Base-by-base conservation (phyloP, 35 echinoderm and acorn worm species). In the Diadema setosum region DNA sequence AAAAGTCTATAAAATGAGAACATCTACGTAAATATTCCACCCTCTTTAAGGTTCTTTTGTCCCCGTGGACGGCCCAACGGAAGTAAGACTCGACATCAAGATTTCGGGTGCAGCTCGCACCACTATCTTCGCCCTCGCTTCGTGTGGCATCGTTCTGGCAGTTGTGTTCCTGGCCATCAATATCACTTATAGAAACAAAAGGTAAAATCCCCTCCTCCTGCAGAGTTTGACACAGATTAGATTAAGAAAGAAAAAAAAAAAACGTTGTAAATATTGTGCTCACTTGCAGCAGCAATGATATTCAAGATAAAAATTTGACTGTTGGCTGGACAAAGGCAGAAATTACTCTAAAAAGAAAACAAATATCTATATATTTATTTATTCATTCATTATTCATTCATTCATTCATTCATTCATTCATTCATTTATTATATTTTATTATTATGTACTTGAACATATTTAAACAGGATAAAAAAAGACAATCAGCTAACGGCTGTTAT, bases 61-160 rank as follows among this genome's bases (percentile, higher is more conserved):
- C 7, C 81, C 81, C 6, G 81, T 83, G 5, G 81, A 83, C 46
- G 81, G 81, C 17, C 46, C 46, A 46, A 83, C 81, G 41, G 15
- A 5, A 1, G 34, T 11, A 14, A n/a, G 34, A 25, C 34, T 46
- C 7, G 42, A 46, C 2, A 26, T 83, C 7, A 58, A 23, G 18
- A 52, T 83, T 23, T 8, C 20, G 4, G 0, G 32, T 20, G 23
- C 17, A 23, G 56, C 35, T 30, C 42, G 49, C 29, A 83, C 56
- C 11, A 48, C 56, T 11, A 46, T 83, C 4, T 83, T 50, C 81
- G 46, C 56, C 39, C 21, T 52, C 5, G 42, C 81, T 9, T 40
- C 40, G 18, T 18, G 46, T 3, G 81, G 81, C 21, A 3, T 83
- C 23, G 81, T 48, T 2, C 17, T 83, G 16, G 42, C 81, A 5